Evolutionary conservation across 1,140 invertebrate species (phyloP), one percentile per base, ranked within the genome.

Genomic region (Aphelinus atriplicis): DNA sequence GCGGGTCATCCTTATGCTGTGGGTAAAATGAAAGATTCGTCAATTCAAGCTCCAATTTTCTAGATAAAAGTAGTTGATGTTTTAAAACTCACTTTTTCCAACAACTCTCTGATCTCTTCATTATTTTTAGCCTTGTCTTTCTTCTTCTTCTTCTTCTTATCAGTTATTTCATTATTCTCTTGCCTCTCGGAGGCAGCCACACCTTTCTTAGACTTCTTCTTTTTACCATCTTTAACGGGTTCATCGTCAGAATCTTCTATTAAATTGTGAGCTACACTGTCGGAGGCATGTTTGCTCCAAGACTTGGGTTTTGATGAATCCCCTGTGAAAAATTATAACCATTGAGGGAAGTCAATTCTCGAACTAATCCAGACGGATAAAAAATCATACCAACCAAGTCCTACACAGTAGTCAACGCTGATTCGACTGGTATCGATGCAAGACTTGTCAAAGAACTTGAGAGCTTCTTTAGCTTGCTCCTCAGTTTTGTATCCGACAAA

Each of bases 401-500:
- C 90, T 6, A 90, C 90, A 86, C 95, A 97, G 5, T 90, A 81
- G 85, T 97, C 92, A 1, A 97, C 94, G 80, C 88, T 88, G 77
- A 98, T 95, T 88, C 90, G 93, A 71, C 91, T 91, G 1, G 94
- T 94, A 73, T 94, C 92, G 47, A 98, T 92, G 83, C 91, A 98
- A 10, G 94, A 93, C 73, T 95, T 93, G 87, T 98, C 89, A 79
- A 97, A 96, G 83, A 93, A 93, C 48, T 93, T 87, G 56, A 92
- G 89, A 3, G 97, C 96, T 50, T 87, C 88, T 71, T 90, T 74
- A 0, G 96, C 96, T 84, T 96, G 92, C 74, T 94, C 90, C 80
- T 94, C 93, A 65, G 88, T 92, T 83, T 94, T 92, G 84, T 92
- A 98, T 10, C 97, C 97, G 80, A 99, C 88, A 84, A 98, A 98